Base-by-base conservation (phyloP, 1,140 invertebrate genomes). In the Solenopsis invicta region DNA sequence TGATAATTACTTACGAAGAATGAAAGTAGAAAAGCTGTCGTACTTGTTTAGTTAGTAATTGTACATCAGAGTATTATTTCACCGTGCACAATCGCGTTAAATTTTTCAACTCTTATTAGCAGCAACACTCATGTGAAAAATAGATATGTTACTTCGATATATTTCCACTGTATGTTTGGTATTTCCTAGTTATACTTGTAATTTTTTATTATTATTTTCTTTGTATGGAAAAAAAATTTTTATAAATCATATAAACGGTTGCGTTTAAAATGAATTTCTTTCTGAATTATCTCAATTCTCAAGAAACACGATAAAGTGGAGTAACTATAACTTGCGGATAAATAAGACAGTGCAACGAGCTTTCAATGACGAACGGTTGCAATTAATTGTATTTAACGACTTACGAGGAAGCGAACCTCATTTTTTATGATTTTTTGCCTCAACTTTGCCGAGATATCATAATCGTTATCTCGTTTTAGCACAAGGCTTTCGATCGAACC, bases 151-250 rank as follows among this genome's bases (percentile, higher is more conserved):
- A 21, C 8, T 54, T 74, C 29, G 45, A 34, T 54, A 34, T 34
- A 34, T n/a, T 64, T 50, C 24, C 9, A 48, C 13, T 45, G 18
- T 45, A 48, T 21, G 50, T 50, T 78, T 64, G 29, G 48, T 66
- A 78, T 48, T 78, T 78, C 3, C 4, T 24, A 78, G 45, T 78
- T 78, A 48, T 64, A 77, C 66, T 50, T 64, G 64, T 64, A 64
- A 48, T 29, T n/a, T 24, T 41, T 6, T 66, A 50, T 77, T 77
- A 61, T 29, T 4, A n/a, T 37, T 29, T 16, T 21, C n/a, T 64
- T n/a, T 48, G 21, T 45, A 34, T 29, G n/a, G 16, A 29, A 64
- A 64, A 62, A 16, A 50, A 66, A 29, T 29, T 78, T 1, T 64
- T 66, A 50, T 4, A 66, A 78, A 78, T 77, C 10, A 77, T 48